phyloP scores from a whole-genome alignment of 2,113 vertebrate species.

The Hemiscyllium ocellatum region DNA sequence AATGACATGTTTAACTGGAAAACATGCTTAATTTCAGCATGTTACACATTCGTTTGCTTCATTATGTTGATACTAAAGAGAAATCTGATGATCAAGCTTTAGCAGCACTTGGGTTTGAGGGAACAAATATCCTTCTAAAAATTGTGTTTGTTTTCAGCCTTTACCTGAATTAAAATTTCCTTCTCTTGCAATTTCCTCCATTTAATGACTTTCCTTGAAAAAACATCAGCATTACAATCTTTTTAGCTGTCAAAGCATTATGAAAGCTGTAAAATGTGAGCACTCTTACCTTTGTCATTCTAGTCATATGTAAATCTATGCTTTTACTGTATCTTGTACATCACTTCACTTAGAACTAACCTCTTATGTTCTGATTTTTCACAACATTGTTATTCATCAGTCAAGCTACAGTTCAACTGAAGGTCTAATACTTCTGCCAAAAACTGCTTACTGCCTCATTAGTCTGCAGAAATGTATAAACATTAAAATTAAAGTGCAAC shows the following conservation, averaged over 20 bases:
- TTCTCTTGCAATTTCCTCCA: not conserved
- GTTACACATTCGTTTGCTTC: not conserved
- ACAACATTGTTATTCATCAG: slow-evolving; percentile 3
- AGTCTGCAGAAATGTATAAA: not conserved
- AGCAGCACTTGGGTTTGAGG: not conserved
- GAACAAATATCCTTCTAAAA: no score
- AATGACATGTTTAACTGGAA: not conserved
- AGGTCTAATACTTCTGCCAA: slow-evolving; percentile 13
- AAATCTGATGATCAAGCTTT: not conserved
- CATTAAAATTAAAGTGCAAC: not conserved
- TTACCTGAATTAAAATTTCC: not conserved
- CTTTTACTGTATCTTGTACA: not conserved
- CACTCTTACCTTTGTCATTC: not conserved
- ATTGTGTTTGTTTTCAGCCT: not conserved
- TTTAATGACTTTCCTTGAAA: not conserved
- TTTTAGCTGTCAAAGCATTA: not conserved
- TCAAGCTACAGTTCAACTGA: slow-evolving; percentile 11
- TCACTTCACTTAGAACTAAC: not conserved
- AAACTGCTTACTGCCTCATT: not conserved
- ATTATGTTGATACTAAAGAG: not conserved
- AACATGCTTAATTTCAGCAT: not conserved
- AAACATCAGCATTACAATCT: not conserved
- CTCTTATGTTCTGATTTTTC: not conserved
- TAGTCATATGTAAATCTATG: not conserved
- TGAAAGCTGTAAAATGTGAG: not conserved